Base-by-base conservation (phyloP, 2,888 invertebrate genomes). In the Netelia virgata region DNA sequence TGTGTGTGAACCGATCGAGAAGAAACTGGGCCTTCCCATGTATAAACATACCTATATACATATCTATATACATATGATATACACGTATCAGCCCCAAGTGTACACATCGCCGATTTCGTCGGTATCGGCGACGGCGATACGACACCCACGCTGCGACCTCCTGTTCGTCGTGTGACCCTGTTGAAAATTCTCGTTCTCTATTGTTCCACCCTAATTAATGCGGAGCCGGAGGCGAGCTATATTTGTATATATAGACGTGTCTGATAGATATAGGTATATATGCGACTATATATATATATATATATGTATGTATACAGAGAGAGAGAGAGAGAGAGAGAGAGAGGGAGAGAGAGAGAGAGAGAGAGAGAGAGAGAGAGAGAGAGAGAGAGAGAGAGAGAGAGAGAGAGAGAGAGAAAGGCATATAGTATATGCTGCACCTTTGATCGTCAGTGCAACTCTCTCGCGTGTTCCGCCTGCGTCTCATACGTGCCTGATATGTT, bases 181-280 rank as follows among this genome's bases (percentile, higher is more conserved):
- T 72, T 92, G 87, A 90, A 92, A 92, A 92, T 91, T 91, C 92
- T 92, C 91, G 90, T 92, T 93, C 92, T 92, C 93, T 93, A 93
- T 93, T 93, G 92, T 93, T 93, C 92, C 91, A 92, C 90, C 93
- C 92, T 91, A 92, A 93, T 93, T 93, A 92, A 91, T 91, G 90
- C 88, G 79, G 70, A 47, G 70, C 50, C 61, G 23, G 6, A 55
- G 36, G 47, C 69, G 59, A 47, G 16, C 14, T 28, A 55, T 28
- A 18, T 9, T 20, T 28, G 3, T 43, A 80, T 11, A 14, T 50
- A 64, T 28, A 11, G 36, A 8, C 36, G 36, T 6, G 36, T 36
- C 5, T 36, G 36, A 36, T 53, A 55, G 55, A 72, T 50, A 50
- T 63, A 63, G 41, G 8, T 43, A n/a, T n/a, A n/a, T n/a, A 20